Evolutionary conservation across 2,888 invertebrate species (phyloP).

Genomic region (Agapostemon virescens): DNA sequence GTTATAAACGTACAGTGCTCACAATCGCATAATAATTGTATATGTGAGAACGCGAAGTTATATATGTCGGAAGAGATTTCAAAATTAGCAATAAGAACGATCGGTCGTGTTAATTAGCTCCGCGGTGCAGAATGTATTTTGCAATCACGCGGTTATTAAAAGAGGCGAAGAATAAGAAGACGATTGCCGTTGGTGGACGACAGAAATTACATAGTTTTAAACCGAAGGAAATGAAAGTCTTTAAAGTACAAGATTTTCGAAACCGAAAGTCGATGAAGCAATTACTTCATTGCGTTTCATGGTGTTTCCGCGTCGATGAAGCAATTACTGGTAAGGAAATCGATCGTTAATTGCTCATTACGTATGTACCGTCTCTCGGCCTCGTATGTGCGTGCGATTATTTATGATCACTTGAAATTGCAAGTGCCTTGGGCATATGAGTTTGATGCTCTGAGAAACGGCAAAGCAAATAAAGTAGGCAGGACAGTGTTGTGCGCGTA

Average conservation of each 20-base stretch:
- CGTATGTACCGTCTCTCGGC: slow-evolving; percentile 34
- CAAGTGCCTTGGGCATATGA: slow-evolving; percentile 44
- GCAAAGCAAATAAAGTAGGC: slow-evolving; percentile 52
- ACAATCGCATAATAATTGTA: no score
- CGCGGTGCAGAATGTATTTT: background rate
- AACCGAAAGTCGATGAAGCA: slow-evolving; percentile 28
- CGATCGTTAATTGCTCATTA: slow-evolving; percentile 65
- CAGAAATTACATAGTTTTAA: background rate
- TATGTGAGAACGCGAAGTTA: background rate
- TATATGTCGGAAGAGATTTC: background rate
- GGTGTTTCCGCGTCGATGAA: slow-evolving; percentile 53
- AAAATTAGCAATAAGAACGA: background rate
- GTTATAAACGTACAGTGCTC: no score
- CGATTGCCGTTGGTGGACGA: background rate
- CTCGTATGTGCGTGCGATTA: slow-evolving; percentile 53
- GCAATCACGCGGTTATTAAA: background rate
- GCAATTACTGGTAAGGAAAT: slow-evolving; percentile 57
- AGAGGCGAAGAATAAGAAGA: background rate
- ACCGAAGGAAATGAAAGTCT: slow-evolving; percentile 4
- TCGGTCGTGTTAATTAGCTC: background rate
- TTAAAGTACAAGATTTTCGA: slow-evolving; percentile 1
- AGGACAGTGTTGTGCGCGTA: slow-evolving; percentile 56
- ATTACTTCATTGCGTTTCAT: slow-evolving; percentile 23
- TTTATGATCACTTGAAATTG: slow-evolving; percentile 49
- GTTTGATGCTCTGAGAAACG: slow-evolving; percentile 47